A percentile compares a stretch with the other conserved stretches of the same genome.
phyloP scores from a whole-genome alignment of 2,797 vertebrate species.

The Danio choprae region DNA sequence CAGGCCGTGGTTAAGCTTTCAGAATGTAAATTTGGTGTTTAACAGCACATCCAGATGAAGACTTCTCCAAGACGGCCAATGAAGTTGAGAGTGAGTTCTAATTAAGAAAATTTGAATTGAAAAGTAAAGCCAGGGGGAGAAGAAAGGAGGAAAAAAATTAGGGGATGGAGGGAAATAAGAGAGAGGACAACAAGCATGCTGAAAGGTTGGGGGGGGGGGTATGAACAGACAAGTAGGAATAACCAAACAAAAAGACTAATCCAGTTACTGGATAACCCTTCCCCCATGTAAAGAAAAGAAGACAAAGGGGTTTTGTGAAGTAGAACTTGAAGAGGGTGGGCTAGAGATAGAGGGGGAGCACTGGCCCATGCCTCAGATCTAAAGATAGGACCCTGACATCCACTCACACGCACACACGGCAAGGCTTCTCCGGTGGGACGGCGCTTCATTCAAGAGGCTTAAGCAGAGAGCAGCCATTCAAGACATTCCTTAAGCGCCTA shows the following conservation, averaged over 20 bases:
- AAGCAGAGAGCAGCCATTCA: slow-evolving; percentile 41
- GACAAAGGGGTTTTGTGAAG: slow-evolving; percentile 66
- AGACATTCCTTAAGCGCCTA: slow-evolving; percentile 52
- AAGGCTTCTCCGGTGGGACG: slow-evolving; percentile 49
- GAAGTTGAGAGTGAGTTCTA: slow-evolving; percentile 35
- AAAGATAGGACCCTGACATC: slow-evolving; percentile 65
- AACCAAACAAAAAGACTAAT: slow-evolving; percentile 68
- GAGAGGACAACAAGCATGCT: slow-evolving; percentile 26
- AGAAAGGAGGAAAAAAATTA: slow-evolving; percentile 9
- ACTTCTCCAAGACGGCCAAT: slow-evolving; percentile 19
- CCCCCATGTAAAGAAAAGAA: slow-evolving; percentile 60
- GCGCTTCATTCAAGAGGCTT: slow-evolving; percentile 54
- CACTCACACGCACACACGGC: slow-evolving; percentile 43
- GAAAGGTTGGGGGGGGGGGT: slow-evolving; percentile 21
- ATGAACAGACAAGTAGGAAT: slow-evolving; percentile 61
- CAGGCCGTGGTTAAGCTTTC: slow-evolving; percentile 51
- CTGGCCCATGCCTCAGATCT: slow-evolving; percentile 66
- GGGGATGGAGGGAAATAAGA: slow-evolving; percentile 27
- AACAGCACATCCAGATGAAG: slow-evolving; percentile 46
- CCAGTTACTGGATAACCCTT: slow-evolving; percentile 59
- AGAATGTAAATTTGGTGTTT: slow-evolving; percentile 48
- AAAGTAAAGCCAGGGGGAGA: slow-evolving; percentile 14
- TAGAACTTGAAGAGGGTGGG: slow-evolving; percentile 61
- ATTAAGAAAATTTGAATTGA: slow-evolving; percentile 37
- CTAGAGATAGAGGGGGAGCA: slow-evolving; percentile 53